phyloP scores from a whole-genome alignment of 2,113 vertebrate species.

The Notarius quadriscutis region DNA sequence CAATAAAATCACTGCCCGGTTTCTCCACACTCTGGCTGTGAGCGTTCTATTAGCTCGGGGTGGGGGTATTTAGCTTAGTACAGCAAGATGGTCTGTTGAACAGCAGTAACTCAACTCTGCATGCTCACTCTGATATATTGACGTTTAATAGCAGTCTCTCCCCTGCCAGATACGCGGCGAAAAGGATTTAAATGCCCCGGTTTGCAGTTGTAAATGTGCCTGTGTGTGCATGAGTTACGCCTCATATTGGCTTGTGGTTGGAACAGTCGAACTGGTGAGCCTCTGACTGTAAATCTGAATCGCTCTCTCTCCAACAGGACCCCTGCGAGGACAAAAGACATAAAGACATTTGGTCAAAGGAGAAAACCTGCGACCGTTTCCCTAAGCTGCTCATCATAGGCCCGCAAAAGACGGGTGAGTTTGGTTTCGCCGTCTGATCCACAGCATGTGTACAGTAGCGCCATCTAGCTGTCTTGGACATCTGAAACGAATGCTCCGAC shows the following conservation, averaged over 20 bases:
- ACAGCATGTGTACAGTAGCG: constrained; percentile 8
- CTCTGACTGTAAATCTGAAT: constrained; percentile 5
- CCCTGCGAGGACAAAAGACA: constrained; percentile 89
- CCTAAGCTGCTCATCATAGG: constrained; percentile 88
- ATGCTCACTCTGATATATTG: constrained; percentile 26
- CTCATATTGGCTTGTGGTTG: background rate
- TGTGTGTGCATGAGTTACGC: constrained; percentile 19
- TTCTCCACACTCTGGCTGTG: background rate
- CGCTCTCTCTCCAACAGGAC: constrained; percentile 72
- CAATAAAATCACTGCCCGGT: background rate
- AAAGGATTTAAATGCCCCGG: constrained; percentile 11
- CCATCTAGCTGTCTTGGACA: constrained; percentile 21
- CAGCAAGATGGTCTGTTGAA: constrained; percentile 24
- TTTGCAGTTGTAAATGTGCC: constrained; percentile 17
- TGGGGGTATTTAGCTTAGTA: constrained; percentile 7
- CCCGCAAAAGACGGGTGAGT: constrained; percentile 86
- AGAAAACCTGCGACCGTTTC: constrained; percentile 89
- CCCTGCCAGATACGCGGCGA: background rate
- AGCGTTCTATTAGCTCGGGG: constrained; percentile 1
- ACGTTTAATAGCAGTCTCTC: constrained; percentile 8
- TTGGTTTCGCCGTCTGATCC: background rate
- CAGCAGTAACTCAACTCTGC: constrained; percentile 30
- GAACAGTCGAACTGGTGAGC: background rate
- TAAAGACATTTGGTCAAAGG: constrained; percentile 93
- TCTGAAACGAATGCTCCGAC: background rate